Percentiles rank a stretch among this genome's conserved stretches.
These are phyloP conservation scores for Thymelicus lineola DNA, from an alignment of 2,888 invertebrate genomes.

Conservation along the genomic window DNA sequence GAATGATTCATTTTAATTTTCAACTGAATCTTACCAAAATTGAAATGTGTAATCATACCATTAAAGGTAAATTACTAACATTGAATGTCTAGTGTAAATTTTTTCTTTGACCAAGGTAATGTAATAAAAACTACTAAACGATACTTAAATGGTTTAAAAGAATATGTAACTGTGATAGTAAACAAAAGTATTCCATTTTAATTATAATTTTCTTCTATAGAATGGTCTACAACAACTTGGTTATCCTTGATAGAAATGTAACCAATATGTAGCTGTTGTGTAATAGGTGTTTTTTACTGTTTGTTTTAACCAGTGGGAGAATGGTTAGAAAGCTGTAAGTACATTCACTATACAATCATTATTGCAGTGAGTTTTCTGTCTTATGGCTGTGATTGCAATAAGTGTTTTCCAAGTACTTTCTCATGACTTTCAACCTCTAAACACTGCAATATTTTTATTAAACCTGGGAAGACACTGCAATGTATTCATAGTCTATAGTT, in stretches of 20 bases:
- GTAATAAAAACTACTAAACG: slow-evolving; percentile 60
- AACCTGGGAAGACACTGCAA: too few species aligned
- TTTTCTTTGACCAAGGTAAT: slow-evolving; percentile 71
- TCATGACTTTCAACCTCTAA: too few species aligned
- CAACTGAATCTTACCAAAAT: background rate
- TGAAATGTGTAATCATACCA: background rate
- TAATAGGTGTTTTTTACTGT: too few species aligned
- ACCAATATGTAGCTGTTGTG: background rate
- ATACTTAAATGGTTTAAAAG: slow-evolving; percentile 28
- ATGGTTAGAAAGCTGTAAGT: background rate
- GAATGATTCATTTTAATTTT: background rate
- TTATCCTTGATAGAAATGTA: background rate
- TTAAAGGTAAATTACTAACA: background rate
- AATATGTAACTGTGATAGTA: slow-evolving; percentile 29
- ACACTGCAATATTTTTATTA: too few species aligned
- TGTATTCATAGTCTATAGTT: too few species aligned
- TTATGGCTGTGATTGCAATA: slow-evolving; percentile 4
- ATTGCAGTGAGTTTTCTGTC: background rate
- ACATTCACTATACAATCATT: background rate
- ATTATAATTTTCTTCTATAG: slow-evolving; percentile 4
- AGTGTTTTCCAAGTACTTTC: background rate
- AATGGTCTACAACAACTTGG: background rate
- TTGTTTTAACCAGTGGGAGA: background rate
- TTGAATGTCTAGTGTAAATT: background rate
- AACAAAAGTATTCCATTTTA: slow-evolving; percentile 31